phyloP scores from a whole-genome alignment of 2,888 invertebrate genomes.

The Electrophaes corylata region DNA sequence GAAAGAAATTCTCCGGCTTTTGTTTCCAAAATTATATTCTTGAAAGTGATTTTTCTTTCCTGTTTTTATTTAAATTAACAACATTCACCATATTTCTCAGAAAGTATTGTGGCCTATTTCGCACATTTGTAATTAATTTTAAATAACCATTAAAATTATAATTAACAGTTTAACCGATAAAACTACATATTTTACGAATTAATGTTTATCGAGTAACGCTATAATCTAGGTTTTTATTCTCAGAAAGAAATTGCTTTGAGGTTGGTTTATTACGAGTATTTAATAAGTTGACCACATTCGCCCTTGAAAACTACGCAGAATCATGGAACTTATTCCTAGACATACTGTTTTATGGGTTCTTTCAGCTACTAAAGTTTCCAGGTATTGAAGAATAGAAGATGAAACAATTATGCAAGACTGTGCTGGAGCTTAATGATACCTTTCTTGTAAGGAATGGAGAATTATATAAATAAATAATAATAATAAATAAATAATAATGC shows the following conservation, averaged over 20 bases:
- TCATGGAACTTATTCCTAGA: not conserved
- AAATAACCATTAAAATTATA: conserved; percentile 28
- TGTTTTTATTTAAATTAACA: conserved; percentile 2
- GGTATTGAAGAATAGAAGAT: too few relatives aligned
- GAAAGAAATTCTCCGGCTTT: conserved; percentile 3
- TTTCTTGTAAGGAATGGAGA: too few relatives aligned
- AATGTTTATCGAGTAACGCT: conserved; percentile 34
- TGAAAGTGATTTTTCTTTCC: conserved; percentile 8
- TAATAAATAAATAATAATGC: too few relatives aligned
- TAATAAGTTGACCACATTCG: conserved; percentile 27
- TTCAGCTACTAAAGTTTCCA: too few relatives aligned
- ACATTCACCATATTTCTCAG: conserved; percentile 8
- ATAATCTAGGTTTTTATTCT: conserved; percentile 30
- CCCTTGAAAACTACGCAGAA: conserved; percentile 16
- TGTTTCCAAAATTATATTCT: conserved; percentile 3
- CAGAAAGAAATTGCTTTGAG: conserved; percentile 28
- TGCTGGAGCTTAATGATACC: too few relatives aligned
- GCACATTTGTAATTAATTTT: conserved; percentile 29
- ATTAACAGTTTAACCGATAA: conserved; percentile 44
- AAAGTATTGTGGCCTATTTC: conserved; percentile 15
- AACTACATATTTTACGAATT: conserved; percentile 44
- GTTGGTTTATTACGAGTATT: conserved; percentile 8
- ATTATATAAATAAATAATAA: too few relatives aligned
- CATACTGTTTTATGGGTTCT: not conserved
- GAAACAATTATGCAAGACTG: too few relatives aligned